These are phyloP conservation scores for Mustela lutreola DNA, from an alignment of 2,113 vertebrate genomes.

Conservation along the genomic window DNA sequence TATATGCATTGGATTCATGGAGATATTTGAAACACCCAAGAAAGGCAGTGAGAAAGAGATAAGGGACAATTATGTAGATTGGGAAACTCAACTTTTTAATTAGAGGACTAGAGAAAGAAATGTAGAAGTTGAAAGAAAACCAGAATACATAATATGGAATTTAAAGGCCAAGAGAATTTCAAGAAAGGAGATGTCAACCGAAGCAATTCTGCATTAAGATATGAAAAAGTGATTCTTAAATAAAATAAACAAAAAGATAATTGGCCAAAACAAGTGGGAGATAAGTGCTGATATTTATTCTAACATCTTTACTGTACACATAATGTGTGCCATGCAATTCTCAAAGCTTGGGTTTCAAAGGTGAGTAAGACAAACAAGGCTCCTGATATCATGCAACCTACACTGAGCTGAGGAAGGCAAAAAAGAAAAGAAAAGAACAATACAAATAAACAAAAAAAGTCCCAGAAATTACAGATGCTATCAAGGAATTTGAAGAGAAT, in stretches of 20 bases:
- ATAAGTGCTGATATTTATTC: not conserved
- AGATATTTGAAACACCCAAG: constrained; percentile 20
- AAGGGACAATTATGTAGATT: not conserved
- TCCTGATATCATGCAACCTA: not conserved
- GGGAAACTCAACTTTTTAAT: not conserved
- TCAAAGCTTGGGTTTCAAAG: constrained; percentile 24
- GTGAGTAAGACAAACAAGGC: not conserved
- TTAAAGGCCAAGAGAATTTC: not conserved
- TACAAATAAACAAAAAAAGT: not conserved
- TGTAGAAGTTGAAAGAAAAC: not conserved
- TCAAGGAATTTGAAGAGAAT: not conserved
- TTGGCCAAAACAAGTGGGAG: not conserved
- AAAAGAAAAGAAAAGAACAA: not conserved
- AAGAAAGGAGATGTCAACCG: not conserved
- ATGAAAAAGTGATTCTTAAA: not conserved
- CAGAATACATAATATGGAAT: not conserved
- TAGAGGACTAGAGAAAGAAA: not conserved
- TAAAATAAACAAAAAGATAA: not conserved
- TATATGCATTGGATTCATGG: not conserved
- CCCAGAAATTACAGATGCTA: not conserved
- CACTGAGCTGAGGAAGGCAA: not conserved
- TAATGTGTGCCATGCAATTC: not conserved
- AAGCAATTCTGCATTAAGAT: not conserved
- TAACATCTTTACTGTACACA: not conserved
- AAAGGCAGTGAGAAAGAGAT: constrained; percentile 9